These are phyloP conservation scores for Mastigias papua DNA, from an alignment of 30 jellyfish, hydroid and myxozoan species.

Conservation along the genomic window DNA sequence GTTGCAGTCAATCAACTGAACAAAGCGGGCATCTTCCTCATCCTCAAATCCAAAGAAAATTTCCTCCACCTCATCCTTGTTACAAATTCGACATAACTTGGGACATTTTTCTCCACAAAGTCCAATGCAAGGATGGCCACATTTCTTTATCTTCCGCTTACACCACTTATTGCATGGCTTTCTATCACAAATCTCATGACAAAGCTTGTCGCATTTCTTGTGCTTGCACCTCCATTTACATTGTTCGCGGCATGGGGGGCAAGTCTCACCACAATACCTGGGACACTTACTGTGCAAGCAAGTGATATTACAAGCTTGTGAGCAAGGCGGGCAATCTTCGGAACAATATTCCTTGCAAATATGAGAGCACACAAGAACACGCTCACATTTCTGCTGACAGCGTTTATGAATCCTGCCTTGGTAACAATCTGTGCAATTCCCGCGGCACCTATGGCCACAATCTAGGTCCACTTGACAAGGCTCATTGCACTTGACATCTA, in stretches of 20 bases:
- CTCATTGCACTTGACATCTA: slow-evolving; percentile 33
- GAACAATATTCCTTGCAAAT: slow-evolving; percentile 61
- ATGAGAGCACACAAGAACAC: slow-evolving; percentile 64
- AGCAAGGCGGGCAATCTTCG: slow-evolving; percentile 75
- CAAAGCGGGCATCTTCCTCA: slow-evolving; percentile 74
- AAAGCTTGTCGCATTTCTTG: slow-evolving; percentile 38
- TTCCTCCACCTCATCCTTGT: slow-evolving; percentile 76
- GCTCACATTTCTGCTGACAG: slow-evolving; percentile 53
- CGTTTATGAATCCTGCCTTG: slow-evolving; percentile 70
- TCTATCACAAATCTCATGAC: slow-evolving; percentile 61
- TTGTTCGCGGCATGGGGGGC: slow-evolving; percentile 48
- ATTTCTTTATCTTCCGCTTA: not conserved
- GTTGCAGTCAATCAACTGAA: slow-evolving; percentile 68
- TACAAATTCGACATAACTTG: slow-evolving; percentile 49
- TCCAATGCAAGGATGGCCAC: slow-evolving; percentile 75
- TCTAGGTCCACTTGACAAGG: slow-evolving; percentile 42
- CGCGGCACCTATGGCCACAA: slow-evolving; percentile 85
- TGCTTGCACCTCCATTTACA: slow-evolving; percentile 64
- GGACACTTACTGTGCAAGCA: slow-evolving; percentile 42
- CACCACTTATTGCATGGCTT: slow-evolving; percentile 76
- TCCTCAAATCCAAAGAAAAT: slow-evolving; percentile 86
- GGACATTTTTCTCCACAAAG: slow-evolving; percentile 84
- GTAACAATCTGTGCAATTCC: slow-evolving; percentile 65
- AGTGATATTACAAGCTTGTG: slow-evolving; percentile 15
- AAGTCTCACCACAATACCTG: slow-evolving; percentile 45